Evolutionary conservation across 1,140 invertebrate genomes (phyloP).

Genomic region (Cepaea nemoralis): DNA sequence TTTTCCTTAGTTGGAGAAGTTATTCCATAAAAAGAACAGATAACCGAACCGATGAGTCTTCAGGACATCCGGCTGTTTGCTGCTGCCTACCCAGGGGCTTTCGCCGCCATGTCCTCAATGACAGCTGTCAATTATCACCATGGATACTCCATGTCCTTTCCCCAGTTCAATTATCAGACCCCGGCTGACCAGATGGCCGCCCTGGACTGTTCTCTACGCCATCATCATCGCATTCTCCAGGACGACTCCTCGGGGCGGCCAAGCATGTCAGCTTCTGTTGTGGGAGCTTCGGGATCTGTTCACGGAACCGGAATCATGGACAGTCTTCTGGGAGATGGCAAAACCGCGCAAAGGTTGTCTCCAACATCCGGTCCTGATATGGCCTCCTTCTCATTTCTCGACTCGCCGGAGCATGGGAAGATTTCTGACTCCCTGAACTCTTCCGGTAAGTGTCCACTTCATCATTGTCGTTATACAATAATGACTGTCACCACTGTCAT

Average conservation of each 20-base stretch:
- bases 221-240: constrained; percentile 33
- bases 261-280: background rate
- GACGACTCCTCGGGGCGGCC: constrained; percentile 27
- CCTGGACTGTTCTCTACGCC: constrained; percentile 32
- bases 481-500: too few species aligned
- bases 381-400: constrained; percentile 19
- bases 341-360: background rate
- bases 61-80: constrained; percentile 35
- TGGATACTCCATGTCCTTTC: constrained; percentile 14
- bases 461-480: too few species aligned
- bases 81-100: constrained; percentile 39
- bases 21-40: too few species aligned
- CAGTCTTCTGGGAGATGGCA: constrained; percentile 13
- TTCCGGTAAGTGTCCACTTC: background rate
- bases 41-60: constrained; percentile 22
- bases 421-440: constrained; percentile 6
- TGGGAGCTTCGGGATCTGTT: background rate
- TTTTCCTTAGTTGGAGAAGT: too few species aligned
- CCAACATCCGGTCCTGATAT: constrained; percentile 1
- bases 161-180: constrained; percentile 20
- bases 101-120: constrained; percentile 37
- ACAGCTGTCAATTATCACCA: constrained; percentile 30
- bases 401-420: constrained; percentile 16
- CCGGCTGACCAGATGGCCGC: constrained; percentile 36
- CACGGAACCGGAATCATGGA: constrained; percentile 14